Base-by-base conservation (phyloP, 2,888 invertebrate genomes). In the Antheraea yamamai region DNA sequence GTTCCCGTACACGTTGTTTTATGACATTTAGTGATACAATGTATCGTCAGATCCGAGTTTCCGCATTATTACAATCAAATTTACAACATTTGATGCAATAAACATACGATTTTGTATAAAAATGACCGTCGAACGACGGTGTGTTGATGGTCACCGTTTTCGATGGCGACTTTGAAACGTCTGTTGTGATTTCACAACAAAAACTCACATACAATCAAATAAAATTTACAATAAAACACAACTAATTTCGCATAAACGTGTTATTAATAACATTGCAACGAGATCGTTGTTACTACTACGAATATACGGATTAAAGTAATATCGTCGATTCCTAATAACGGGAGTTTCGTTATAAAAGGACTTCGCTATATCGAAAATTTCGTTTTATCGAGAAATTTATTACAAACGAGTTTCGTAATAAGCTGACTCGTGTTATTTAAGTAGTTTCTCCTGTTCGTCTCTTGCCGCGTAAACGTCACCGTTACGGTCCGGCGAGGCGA, bases 401-500 rank as follows among this genome's bases (percentile, higher is more conserved):
- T 70, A 39, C 4, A 39, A 39, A 18, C 20, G 39, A 4, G 70
- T 39, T 39, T 70, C 70, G 70, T 1, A 39, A 70, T 70, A 70
- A 70, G 8, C 70, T 39, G 20, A 20, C 12, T 39, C 18, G 35
- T 39, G n/a, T 82, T 84, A 89, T 82, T 92, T 90, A 3, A 93
- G 80, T 0, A 93, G 82, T 71, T 92, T 89, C 78, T 93, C 93
- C 73, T 94, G 91, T 8, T 94, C 94, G 71, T 93, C 93, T 0
- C 10, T 80, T 66, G 66, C 77, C 35, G 82, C 81, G 82, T 85
- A 91, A 0, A 87, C 78, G 75, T 91, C 91, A 0, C 90, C 91
- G 78, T 89, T 91, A 23, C 88, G 82, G 0, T 92, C 91, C 0
- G 88, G 88, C 0, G 88, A 83, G 3, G 85, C 76, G 84, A 92